phyloP scores from a whole-genome alignment of 2,888 invertebrate genomes.

The Calliopum simillimum region DNA sequence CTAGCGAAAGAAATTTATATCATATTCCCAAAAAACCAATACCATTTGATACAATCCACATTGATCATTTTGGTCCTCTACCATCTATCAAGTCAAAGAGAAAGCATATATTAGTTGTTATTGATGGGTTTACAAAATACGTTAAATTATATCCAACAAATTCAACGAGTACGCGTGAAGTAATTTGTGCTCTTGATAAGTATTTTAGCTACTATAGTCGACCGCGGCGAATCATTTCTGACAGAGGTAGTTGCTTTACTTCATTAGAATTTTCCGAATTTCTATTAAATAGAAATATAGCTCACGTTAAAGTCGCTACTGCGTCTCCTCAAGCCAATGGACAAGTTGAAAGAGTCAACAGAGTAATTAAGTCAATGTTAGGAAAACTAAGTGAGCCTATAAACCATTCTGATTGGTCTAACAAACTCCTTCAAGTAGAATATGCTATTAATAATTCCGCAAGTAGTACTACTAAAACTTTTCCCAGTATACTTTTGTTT shows the following conservation, averaged over 20 bases:
- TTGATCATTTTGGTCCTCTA: too few relatives aligned
- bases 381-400: neutral
- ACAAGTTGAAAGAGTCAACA: constrained; percentile 14
- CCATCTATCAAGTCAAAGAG: too few relatives aligned
- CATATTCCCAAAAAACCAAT: neutral
- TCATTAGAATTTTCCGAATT: neutral
- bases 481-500: constrained; percentile 16
- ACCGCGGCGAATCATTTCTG: constrained; percentile 10
- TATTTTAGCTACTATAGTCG: too few relatives aligned
- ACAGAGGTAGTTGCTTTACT: constrained; percentile 15
- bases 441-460: neutral
- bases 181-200: too few relatives aligned
- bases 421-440: neutral
- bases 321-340: constrained; percentile 1
- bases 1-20: neutral
- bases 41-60: constrained; percentile 9
- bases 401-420: neutral
- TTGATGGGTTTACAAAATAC: too few relatives aligned
- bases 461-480: neutral
- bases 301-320: constrained; percentile 11
- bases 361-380: neutral
- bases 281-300: neutral
- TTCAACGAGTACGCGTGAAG: too few relatives aligned
- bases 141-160: too few relatives aligned
- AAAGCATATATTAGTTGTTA: too few relatives aligned